These are phyloP conservation scores for Ormyrus labotus DNA, from an alignment of 2,888 invertebrate genomes.

Conservation along the genomic window DNA sequence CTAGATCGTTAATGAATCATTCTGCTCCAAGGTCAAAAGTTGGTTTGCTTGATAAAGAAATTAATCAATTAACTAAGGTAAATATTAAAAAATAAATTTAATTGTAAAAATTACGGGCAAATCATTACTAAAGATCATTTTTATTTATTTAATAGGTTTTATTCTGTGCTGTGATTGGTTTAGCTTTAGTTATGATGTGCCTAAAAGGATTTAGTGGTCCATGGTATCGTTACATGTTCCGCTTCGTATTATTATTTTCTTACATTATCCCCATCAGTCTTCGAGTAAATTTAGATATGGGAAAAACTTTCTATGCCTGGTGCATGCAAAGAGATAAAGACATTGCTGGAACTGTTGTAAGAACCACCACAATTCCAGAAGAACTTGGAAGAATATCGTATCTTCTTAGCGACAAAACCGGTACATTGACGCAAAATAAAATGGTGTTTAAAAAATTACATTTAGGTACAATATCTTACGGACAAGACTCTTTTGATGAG, in stretches of 20 bases:
- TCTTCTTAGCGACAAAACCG: slow-evolving; percentile 98
- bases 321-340: slow-evolving; percentile 95
- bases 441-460: slow-evolving; percentile 98
- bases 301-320: slow-evolving; percentile 98
- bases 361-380: slow-evolving; percentile 98
- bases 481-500: slow-evolving; percentile 91
- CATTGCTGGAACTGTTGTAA: slow-evolving; percentile 95
- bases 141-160: slow-evolving; percentile 79
- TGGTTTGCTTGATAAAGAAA: slow-evolving; percentile 95
- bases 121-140: background rate
- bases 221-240: slow-evolving; percentile 97
- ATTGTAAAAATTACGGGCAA: slow-evolving; percentile 15
- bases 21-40: slow-evolving; percentile 97
- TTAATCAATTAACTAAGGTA: slow-evolving; percentile 96
- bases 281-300: slow-evolving; percentile 98
- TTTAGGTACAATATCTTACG: slow-evolving; percentile 94
- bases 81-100: slow-evolving; percentile 25
- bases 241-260: slow-evolving; percentile 97
- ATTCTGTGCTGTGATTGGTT: slow-evolving; percentile 91
- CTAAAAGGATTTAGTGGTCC: slow-evolving; percentile 97
- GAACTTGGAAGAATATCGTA: slow-evolving; percentile 97
- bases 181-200: slow-evolving; percentile 95
- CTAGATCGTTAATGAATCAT: slow-evolving; percentile 99
- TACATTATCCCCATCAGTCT: slow-evolving; percentile 99
- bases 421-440: slow-evolving; percentile 98